phyloP scores from a whole-genome alignment of 2,888 invertebrate species.

The Dioctria rufipes region DNA sequence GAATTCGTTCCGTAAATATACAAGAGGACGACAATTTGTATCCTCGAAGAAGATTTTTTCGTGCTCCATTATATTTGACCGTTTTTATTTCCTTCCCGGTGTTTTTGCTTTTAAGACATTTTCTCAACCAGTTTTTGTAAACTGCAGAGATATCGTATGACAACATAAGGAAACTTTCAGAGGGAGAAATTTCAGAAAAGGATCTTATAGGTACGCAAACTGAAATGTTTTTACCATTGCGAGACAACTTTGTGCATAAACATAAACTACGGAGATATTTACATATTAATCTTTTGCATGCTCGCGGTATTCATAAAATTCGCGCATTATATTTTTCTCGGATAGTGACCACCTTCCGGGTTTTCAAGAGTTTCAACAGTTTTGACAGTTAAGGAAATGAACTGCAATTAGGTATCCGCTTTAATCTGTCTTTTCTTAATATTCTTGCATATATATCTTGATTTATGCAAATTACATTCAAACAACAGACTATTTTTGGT shows the following conservation, averaged over 20 bases:
- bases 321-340: not conserved
- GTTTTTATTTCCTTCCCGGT: constrained; percentile 22
- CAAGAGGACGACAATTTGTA: constrained; percentile 36
- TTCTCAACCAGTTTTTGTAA: constrained; percentile 20
- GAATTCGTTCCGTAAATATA: constrained; percentile 31
- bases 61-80: constrained; percentile 40
- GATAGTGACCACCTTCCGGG: constrained; percentile 17
- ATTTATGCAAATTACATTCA: no score
- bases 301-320: not conserved
- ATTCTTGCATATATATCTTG: no score
- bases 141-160: not conserved
- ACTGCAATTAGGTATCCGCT: no score
- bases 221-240: not conserved
- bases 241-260: constrained; percentile 15
- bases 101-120: constrained; percentile 35
- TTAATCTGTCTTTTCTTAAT: no score
- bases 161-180: not conserved
- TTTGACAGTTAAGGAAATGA: not conserved
- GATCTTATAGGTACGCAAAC: constrained; percentile 16
- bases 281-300: not conserved
- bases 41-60: constrained; percentile 20
- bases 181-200: not conserved
- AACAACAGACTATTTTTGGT: no score
- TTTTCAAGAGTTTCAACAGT: constrained; percentile 12
- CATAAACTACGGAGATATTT: constrained; percentile 24